Evolutionary conservation across 2,888 invertebrate genomes (phyloP), one percentile per base, ranked within the genome.

Genomic region (Strigamia transsilvanica): DNA sequence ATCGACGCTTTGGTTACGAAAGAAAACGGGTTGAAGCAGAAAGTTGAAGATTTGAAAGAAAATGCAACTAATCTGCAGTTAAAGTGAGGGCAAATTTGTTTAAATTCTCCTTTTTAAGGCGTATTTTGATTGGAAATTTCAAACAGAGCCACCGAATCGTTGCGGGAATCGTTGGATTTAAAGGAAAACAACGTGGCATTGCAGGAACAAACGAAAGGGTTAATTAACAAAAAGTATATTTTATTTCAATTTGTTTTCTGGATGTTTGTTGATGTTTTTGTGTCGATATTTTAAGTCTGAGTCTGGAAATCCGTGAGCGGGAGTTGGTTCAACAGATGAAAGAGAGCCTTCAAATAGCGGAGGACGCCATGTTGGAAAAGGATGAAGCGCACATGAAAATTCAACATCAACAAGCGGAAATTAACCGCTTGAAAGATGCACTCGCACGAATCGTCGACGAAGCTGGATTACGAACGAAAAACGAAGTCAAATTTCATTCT

Each of bases 361-460:
- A 81, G 23, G 66, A 81, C 61, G 56, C 81, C 10, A 27, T 81
- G 56, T 27, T 81, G 12, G 81, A 81, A 66, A 81, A 81, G 18
- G 81, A 81, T 32, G 61, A 81, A 23, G 32, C 61, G n/a, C n/a
- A 61, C n/a, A 18, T 61, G 27, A 56, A 81, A 34, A 32, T 66
- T 2, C n/a, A 81, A 18, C 81, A 81, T 21, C 18, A 23, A 4
- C 61, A 66, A 32, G n/a, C 21, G 9, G 81, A 81, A 32, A 21
- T 66, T 23, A 34, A 23, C 61, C 21, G 81, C 2, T 18, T 81
- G 10, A 21, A 81, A 32, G 21, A 18, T 18, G 81, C 81, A 18
- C 23, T 81, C 15, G 34, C 66, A 5, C 56, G 21, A 18, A 18
- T 81, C n/a, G n/a, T 81, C 4, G 32, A 81, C 6, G 61, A 81